Percentiles rank a stretch among this genome's conserved stretches.
phyloP scores from a whole-genome alignment of 2,888 invertebrate genomes.

The Protodeltote pygarga region DNA sequence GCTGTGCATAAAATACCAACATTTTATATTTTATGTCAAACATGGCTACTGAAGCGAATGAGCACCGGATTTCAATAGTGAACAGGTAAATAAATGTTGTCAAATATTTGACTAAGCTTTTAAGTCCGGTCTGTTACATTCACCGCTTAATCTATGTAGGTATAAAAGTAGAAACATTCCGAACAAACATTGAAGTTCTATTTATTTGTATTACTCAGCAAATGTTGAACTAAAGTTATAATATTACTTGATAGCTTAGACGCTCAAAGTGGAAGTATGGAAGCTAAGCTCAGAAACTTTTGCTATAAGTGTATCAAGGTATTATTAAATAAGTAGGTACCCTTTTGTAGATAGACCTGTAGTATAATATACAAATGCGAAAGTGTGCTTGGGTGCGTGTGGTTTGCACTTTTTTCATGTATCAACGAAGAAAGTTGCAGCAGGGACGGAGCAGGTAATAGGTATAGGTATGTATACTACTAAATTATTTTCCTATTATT shows the following conservation, averaged over 20 bases:
- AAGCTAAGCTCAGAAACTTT: too few relatives aligned
- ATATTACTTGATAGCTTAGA: constrained; percentile 3
- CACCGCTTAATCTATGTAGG: constrained; percentile 6
- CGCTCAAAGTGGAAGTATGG: not conserved
- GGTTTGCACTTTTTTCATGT: too few relatives aligned
- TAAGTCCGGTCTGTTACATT: constrained; percentile 12
- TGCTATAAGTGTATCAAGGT: too few relatives aligned
- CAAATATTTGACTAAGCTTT: constrained; percentile 22
- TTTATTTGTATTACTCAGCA: not conserved
- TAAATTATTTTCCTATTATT: too few relatives aligned
- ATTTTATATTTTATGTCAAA: constrained; percentile 12
- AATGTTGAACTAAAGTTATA: not conserved
- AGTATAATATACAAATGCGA: too few relatives aligned
- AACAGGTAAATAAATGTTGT: constrained; percentile 13
- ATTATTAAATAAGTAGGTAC: too few relatives aligned
- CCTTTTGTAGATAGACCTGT: too few relatives aligned
- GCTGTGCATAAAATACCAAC: not conserved
- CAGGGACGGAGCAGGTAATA: too few relatives aligned
- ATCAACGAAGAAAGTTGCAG: too few relatives aligned
- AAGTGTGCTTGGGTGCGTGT: too few relatives aligned
- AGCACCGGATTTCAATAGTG: constrained; percentile 8
- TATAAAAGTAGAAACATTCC: not conserved
- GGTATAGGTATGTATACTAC: too few relatives aligned
- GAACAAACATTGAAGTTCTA: not conserved
- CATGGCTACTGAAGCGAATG: constrained; percentile 4